A percentile compares a stretch with the other conserved stretches of the same genome.
phyloP scores from a whole-genome alignment of 2,888 invertebrate species.

The Dorcus hopei region DNA sequence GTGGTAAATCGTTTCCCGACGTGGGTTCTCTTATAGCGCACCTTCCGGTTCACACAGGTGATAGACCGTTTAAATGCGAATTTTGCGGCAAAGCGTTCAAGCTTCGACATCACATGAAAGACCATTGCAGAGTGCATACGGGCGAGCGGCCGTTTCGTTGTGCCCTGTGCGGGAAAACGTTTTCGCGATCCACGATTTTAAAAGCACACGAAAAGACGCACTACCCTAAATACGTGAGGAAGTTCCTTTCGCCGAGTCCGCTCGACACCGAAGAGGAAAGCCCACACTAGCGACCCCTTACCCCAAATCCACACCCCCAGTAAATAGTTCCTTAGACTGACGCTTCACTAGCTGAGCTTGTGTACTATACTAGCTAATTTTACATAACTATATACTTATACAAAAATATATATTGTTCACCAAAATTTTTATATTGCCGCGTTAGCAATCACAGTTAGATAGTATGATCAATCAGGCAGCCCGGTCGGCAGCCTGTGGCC shows the following conservation, averaged over 20 bases:
- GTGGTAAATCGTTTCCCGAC: conserved; percentile 89
- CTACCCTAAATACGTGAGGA: conserved; percentile 86
- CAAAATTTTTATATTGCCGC: conserved; percentile 31
- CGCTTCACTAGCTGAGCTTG: conserved; percentile 27
- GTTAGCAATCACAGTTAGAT: conserved; percentile 33
- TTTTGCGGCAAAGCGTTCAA: conserved; percentile 93
- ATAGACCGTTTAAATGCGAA: conserved; percentile 89
- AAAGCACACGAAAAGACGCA: conserved; percentile 93
- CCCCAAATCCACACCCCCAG: conserved; percentile 24
- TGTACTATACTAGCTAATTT: conserved; percentile 24
- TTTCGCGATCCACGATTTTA: conserved; percentile 84
- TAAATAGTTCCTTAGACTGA: conserved; percentile 35
- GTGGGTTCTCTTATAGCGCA: conserved; percentile 84
- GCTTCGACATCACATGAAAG: conserved; percentile 90
- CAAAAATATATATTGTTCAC: conserved; percentile 29
- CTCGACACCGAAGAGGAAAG: conserved; percentile 78
- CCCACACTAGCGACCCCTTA: conserved; percentile 58
- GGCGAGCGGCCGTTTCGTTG: conserved; percentile 89
- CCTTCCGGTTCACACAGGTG: conserved; percentile 85
- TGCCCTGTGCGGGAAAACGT: conserved; percentile 85
- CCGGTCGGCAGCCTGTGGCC: conserved; percentile 20
- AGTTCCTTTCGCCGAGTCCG: conserved; percentile 83
- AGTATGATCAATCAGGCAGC: conserved; percentile 2
- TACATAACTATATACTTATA: conserved; percentile 15
- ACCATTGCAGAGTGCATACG: conserved; percentile 89